Evolutionary conservation across 2,113 vertebrate species (phyloP), one percentile per base, ranked within the genome.

Genomic region (Eolophus roseicapilla): DNA sequence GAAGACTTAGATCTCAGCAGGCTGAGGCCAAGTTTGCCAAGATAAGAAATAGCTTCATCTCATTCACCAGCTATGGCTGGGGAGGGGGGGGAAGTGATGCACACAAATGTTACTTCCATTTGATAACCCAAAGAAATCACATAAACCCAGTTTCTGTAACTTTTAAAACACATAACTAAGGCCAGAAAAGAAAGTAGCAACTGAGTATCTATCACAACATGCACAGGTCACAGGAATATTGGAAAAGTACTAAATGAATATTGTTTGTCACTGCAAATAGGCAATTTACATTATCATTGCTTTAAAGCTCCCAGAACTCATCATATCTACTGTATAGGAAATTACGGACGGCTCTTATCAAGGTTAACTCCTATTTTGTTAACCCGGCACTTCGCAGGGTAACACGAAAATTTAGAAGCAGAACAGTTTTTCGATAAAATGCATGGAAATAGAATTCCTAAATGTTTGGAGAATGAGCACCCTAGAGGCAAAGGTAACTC

Each of bases 401-500:
- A 97, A 94, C 96, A 96, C 76, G 95, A 97, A 98, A 98, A 98
- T 98, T 97, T 97, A 97, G 97, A 97, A 96, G 91, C 94, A 97
- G 97, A 98, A 97, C 81, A 97, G 93, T 94, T 96, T 97, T 97
- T 98, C 97, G 83, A 97, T 97, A 96, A 95, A 97, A 96, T 80
- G 92, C 97, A 77, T 97, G 95, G 96, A 98, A 99, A 98, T 98
- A 93, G 62, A 92, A 96, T 97, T 96, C 97, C 95, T 79, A 68
- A 98, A 17, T 24, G 67, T 95, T 94, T 60, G 95, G 92, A 88
- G 86, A 93, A 82, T 7, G 93, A 97, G 83, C 50, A 75, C 14
- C 63, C 76, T 60, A 11, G 49, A 53, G 93, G 82, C 83, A 60
- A 46, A 49, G 95, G 37, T 69, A 86, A 35, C 57, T 52, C 25